Base-by-base conservation (phyloP, 1,140 invertebrate genomes). In the Papilio polyxenes region DNA sequence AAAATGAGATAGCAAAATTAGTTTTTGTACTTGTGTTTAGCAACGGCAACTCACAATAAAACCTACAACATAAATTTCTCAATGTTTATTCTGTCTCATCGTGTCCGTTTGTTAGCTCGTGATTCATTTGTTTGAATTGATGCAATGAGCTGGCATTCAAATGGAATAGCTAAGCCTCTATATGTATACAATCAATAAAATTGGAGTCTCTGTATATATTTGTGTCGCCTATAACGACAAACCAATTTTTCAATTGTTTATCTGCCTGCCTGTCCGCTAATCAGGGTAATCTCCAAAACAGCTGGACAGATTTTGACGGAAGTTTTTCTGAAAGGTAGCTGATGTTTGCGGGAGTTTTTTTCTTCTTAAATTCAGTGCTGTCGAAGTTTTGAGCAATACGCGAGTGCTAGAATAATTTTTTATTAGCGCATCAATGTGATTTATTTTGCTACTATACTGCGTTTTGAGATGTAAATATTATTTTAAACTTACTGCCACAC, bases 71-170 rank as follows among this genome's bases (percentile, higher is more conserved):
- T 72, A 13, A 72, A 37, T 23, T 72, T 31, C 23, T 7, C 31
- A 72, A 72, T 72, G 31, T 72, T 37, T 15, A 37, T 37, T 72
- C 65, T 72, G 37, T 37, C 23, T 72, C 65, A 72, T 72, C 23
- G 65, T 37, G 65, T 72, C 62, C 20, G 65, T 72, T 15, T 40
- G 65, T 37, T 37, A 65, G 11, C 31, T 4, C 31, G 31, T 69
- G 65, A 69, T 69, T 37, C 23, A 69, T 69, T 69, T 69, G 65
- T 69, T 69, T 69, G 23, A 69, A 69, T 37, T 69, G 65, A 69
- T 69, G 65, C 65, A 69, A 72, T 72, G 65, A 72, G 31, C 31
- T 72, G 31, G 65, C 65, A 59, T 59, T 59, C 56, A 59, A 20
- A 59, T 59, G 17, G 56, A 56, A 6, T 59, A 59, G 17, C n/a